Percentiles rank a stretch among this genome's conserved stretches.
Evolutionary conservation across 2,113 vertebrate species (phyloP).

Genomic region (Eptatretus burgeri): DNA sequence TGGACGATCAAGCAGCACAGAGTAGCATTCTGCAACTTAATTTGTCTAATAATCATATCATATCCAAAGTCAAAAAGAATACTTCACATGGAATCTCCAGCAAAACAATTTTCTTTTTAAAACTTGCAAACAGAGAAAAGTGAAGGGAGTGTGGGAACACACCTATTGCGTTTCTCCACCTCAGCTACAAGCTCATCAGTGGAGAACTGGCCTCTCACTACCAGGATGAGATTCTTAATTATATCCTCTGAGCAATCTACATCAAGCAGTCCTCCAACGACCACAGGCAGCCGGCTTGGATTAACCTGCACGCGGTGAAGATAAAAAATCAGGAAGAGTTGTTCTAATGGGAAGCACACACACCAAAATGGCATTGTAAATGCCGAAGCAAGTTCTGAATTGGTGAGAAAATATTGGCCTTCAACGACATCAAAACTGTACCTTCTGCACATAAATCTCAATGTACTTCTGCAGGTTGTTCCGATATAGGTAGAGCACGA

Average conservation of each 20-base stretch:
- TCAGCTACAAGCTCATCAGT: constrained; percentile 65
- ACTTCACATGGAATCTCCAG: too few relatives aligned
- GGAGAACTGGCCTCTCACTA: constrained; percentile 59
- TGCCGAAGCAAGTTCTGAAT: too few relatives aligned
- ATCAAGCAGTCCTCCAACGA: constrained; percentile 55
- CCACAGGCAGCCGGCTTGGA: constrained; percentile 51
- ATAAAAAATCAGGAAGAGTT: background rate
- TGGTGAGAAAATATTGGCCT: background rate
- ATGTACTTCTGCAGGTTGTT: constrained; percentile 84
- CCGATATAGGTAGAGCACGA: constrained; percentile 55
- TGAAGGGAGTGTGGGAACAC: constrained; percentile 1
- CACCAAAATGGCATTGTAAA: background rate
- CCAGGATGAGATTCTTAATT: constrained; percentile 61
- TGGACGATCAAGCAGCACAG: too few relatives aligned
- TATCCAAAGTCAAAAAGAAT: too few relatives aligned
- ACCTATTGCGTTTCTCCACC: constrained; percentile 76
- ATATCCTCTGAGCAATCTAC: constrained; percentile 72
- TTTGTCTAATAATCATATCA: too few relatives aligned
- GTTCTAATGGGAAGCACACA: background rate
- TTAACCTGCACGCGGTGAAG: constrained; percentile 30
- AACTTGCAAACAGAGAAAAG: too few relatives aligned
- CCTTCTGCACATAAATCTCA: constrained; percentile 74
- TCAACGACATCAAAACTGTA: constrained; percentile 12
- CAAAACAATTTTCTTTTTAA: too few relatives aligned
- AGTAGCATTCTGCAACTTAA: too few relatives aligned